These are phyloP conservation scores for Erebia epiphron DNA, from an alignment of 2,888 invertebrate species.

Conservation along the genomic window DNA sequence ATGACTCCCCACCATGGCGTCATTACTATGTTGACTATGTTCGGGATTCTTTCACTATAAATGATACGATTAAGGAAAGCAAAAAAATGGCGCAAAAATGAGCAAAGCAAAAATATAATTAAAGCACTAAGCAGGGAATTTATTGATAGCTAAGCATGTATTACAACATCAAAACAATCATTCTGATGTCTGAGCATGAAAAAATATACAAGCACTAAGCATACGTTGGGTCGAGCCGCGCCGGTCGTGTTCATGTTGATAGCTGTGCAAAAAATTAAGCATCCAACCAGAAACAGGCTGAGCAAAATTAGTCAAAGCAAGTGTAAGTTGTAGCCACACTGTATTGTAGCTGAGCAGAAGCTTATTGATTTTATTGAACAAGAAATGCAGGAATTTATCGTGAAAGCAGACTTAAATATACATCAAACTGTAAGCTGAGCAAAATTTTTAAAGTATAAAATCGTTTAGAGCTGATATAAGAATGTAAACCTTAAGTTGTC, in stretches of 20 bases:
- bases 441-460: not conserved
- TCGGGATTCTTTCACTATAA: constrained; percentile 71
- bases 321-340: no score
- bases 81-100: not conserved
- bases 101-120: not conserved
- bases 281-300: not conserved
- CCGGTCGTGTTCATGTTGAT: not conserved
- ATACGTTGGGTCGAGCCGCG: not conserved
- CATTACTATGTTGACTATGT: constrained; percentile 74
- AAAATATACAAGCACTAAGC: not conserved
- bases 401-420: not conserved
- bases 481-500: not conserved
- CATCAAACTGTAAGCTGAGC: not conserved
- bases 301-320: no score
- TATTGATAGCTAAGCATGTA: not conserved
- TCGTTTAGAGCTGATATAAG: not conserved
- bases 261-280: not conserved
- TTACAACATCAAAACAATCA: not conserved
- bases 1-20: constrained; percentile 78
- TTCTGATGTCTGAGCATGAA: not conserved
- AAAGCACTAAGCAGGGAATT: not conserved
- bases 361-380: not conserved
- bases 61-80: not conserved
- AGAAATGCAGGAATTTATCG: not conserved
- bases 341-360: not conserved